Conservation (phyloP, 64 coral and sea anemone species). For the Stichodactyla mertensii region DNA sequence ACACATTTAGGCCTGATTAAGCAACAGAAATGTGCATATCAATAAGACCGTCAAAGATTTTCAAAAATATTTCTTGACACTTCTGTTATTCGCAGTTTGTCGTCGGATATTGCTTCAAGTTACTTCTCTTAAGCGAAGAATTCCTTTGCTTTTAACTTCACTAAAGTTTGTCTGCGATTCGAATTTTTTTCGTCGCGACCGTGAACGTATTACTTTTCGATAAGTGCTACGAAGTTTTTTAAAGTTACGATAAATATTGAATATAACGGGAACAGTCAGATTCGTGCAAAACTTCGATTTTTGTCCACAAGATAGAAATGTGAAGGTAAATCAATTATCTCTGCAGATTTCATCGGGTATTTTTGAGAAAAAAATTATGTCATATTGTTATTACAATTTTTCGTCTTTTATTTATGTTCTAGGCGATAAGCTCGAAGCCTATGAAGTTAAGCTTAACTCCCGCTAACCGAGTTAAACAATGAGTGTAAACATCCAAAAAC, state of each 20-base stretch:
- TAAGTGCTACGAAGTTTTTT: neutral
- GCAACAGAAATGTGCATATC: neutral
- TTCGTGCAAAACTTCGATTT: neutral
- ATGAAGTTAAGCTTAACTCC: neutral
- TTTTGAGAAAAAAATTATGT: neutral
- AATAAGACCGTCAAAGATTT: neutral
- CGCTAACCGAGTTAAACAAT: neutral
- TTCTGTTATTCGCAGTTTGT: neutral
- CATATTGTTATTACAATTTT: neutral
- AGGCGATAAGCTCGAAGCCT: neutral
- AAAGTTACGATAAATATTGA: constrained; percentile 14
- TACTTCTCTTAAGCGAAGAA: neutral
- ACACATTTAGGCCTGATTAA: constrained; percentile 8
- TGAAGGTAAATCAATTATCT: neutral
- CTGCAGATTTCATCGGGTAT: neutral
- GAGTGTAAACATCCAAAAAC: constrained; percentile 71
- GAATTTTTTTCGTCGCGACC: too few species aligned
- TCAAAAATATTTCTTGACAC: neutral
- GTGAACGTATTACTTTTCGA: neutral
- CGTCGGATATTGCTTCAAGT: neutral
- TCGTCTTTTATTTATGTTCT: neutral
- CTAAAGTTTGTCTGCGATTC: neutral
- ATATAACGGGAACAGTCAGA: neutral
- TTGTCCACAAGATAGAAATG: neutral
- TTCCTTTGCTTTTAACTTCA: neutral